These are phyloP conservation scores for Aplysina aerophoba DNA, from an alignment of 37 sponge, comb jelly and placozoan genomes.

Conservation along the genomic window DNA sequence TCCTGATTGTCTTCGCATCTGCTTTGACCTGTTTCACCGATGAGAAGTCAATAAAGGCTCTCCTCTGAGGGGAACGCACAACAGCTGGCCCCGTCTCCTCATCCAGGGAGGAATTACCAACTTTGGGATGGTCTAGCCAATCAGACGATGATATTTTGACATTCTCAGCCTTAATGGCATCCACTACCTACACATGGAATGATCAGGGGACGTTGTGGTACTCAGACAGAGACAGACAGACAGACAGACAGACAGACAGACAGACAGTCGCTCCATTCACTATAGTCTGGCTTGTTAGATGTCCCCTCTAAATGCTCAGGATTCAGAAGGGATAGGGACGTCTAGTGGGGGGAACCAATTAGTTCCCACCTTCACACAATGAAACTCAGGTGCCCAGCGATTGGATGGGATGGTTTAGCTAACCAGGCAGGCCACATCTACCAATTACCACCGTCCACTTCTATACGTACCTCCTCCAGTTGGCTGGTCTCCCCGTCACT, in stretches of 20 bases:
- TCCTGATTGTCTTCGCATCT: not conserved
- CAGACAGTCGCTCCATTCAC: too few relatives aligned
- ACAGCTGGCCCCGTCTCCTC: not conserved
- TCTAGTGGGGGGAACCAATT: too few relatives aligned
- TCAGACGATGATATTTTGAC: not conserved
- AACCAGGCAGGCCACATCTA: too few relatives aligned
- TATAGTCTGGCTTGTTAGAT: too few relatives aligned
- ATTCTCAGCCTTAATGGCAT: conserved; percentile 9
- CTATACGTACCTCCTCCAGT: too few relatives aligned
- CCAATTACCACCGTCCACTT: too few relatives aligned
- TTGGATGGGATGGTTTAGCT: too few relatives aligned
- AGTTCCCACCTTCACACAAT: too few relatives aligned
- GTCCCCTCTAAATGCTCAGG: too few relatives aligned
- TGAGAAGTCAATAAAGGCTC: conserved; percentile 20
- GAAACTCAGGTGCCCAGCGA: too few relatives aligned
- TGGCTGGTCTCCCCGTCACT: too few relatives aligned
- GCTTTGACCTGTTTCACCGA: not conserved
- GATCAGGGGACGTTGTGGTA: not conserved
- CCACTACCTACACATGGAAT: not conserved
- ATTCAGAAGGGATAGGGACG: too few relatives aligned
- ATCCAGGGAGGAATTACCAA: not conserved
- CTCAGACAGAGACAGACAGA: not conserved
- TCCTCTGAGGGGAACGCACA: not conserved
- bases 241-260: not conserved
- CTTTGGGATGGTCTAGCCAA: not conserved